phyloP scores from a whole-genome alignment of 1,140 invertebrate genomes.

The Drosophila lacteicornis region DNA sequence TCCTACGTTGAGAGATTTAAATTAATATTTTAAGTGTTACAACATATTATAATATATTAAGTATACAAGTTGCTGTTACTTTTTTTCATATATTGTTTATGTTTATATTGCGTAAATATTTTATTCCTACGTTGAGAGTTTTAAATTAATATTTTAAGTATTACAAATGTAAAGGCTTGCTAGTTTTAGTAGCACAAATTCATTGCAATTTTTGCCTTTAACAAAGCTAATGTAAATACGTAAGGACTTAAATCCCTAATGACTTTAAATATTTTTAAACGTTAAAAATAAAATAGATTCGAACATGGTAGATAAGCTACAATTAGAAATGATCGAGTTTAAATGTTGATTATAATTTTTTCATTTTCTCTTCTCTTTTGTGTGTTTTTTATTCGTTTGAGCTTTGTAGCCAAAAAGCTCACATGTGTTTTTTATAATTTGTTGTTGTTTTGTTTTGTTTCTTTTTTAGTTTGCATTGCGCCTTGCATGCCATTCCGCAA shows the following conservation, averaged over 20 bases:
- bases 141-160: too few relatives aligned
- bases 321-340: neutral
- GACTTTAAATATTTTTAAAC: too few relatives aligned
- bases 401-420: constrained; percentile 60
- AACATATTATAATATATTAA: too few relatives aligned
- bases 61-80: neutral
- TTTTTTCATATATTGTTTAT: too few relatives aligned
- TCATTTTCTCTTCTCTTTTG: constrained; percentile 8
- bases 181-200: neutral
- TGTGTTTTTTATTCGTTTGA: constrained; percentile 22
- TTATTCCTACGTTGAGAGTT: too few relatives aligned
- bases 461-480: constrained; percentile 53
- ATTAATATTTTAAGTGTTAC: too few relatives aligned
- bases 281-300: neutral
- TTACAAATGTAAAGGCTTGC: too few relatives aligned
- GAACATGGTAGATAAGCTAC: neutral
- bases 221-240: neutral
- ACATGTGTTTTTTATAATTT: constrained; percentile 54
- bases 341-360: constrained; percentile 10
- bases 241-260: too few relatives aligned
- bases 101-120: neutral
- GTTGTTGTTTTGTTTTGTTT: constrained; percentile 9
- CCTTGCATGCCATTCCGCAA: constrained; percentile 44
- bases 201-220: too few relatives aligned
- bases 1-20: too few relatives aligned